phyloP scores from a whole-genome alignment of 1,140 invertebrate species.

The Zeugodacus cucurbitae region DNA sequence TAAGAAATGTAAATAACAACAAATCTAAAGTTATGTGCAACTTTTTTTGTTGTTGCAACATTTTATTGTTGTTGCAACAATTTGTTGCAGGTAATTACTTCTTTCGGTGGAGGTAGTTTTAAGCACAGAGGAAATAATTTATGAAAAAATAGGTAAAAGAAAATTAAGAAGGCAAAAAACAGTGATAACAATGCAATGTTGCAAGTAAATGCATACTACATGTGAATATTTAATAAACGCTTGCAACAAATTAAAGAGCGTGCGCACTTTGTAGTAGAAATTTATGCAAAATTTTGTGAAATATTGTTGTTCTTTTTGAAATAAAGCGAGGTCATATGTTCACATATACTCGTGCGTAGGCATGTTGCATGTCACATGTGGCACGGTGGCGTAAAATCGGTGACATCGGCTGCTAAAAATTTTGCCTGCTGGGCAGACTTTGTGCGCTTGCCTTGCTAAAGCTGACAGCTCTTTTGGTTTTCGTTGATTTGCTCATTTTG shows the following conservation, averaged over 20 bases:
- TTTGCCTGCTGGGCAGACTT: background rate
- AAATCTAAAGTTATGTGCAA: background rate
- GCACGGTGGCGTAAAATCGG: background rate
- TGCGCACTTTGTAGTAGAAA: background rate
- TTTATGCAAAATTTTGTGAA: too few species aligned
- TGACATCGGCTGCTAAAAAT: background rate
- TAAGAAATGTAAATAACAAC: background rate
- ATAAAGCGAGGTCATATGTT: background rate
- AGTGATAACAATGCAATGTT: background rate
- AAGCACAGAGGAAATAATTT: too few species aligned
- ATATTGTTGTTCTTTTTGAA: too few species aligned
- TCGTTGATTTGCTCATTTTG: background rate
- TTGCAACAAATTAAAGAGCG: background rate
- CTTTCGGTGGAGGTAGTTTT: background rate
- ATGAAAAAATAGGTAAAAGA: background rate
- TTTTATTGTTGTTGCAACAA: background rate
- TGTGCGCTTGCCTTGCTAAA: background rate
- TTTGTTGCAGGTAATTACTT: background rate
- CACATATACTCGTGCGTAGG: background rate
- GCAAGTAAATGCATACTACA: background rate
- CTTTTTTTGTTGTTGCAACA: background rate
- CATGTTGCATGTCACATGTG: background rate
- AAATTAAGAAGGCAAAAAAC: background rate
- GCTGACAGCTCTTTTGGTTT: constrained; percentile 1
- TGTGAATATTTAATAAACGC: background rate